Base-by-base conservation (phyloP, 2,797 vertebrate species). In the Acropternis orthonyx region DNA sequence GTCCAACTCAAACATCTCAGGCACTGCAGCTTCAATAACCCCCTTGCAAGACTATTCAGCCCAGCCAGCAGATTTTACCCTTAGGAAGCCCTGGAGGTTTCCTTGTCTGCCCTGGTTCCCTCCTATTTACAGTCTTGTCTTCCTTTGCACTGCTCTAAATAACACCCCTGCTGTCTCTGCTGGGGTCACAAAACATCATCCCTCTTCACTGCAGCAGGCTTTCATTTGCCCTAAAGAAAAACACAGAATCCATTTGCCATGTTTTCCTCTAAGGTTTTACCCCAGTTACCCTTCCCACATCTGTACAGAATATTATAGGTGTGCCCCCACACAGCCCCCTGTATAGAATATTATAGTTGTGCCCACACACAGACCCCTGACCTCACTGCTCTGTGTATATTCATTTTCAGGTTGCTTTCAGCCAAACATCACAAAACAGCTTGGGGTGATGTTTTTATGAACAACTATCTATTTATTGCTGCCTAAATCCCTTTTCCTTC, bases 1-100 rank as follows among this genome's bases (percentile, higher is more conserved):
- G 67, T 89, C 86, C 90, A 87, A 67, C 3, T 65, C 8, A 65
- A 96, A 94, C 79, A 91, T 26, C 61, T 74, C 63, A 22, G 78
- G 48, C 66, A 59, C 37, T 14, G 46, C 0, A 52, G 72, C 59
- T 41, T 79, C 83, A 78, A 10, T 24, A 34, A 67, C 41, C 56
- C 62, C 41, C 52, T 20, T 46, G 61, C 65, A 79, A 5, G 4
- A 28, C n/a, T 79, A 30, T 26, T 74, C 39, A 49, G 39, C 59
- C 51, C 76, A 85, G 63, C 58, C 73, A 85, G 10, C 46, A 62
- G 30, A 52, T 52, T 41, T 73, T 2, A 37, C 39, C 86, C 3
- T 7, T 24, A 41, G 39, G 34, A 55, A 72, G 76, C 8, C 37
- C 66, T 73, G 85, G 92, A 84, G 39, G 58, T 46, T 86, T 85